A percentile compares a stretch with the other conserved stretches of the same genome.
phyloP scores from a whole-genome alignment of 2,888 invertebrate species.

The Xestia ashworthii region DNA sequence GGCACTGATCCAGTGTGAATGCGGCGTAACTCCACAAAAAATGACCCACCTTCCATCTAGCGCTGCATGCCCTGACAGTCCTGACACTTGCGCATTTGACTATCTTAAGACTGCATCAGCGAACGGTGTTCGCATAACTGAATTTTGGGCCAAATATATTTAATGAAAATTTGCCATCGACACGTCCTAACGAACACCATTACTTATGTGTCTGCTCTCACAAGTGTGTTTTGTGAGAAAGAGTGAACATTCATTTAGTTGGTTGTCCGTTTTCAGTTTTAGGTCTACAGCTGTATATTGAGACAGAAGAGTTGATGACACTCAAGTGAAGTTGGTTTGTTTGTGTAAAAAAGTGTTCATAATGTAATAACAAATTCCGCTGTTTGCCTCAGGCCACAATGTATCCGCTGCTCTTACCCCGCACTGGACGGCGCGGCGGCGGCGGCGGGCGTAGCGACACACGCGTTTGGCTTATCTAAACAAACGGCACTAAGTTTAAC shows the following conservation, averaged over 20 bases:
- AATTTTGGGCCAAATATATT: too few species aligned
- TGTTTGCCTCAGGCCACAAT: conserved; percentile 22
- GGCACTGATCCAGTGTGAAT: too few species aligned
- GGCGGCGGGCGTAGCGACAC: conserved; percentile 66
- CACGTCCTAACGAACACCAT: neutral
- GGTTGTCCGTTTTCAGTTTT: neutral
- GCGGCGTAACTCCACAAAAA: too few species aligned
- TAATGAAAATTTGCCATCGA: too few species aligned
- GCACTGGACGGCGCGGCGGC: conserved; percentile 35
- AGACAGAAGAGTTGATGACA: neutral
- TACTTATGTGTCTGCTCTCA: neutral
- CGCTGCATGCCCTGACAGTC: too few species aligned
- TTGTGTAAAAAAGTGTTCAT: neutral
- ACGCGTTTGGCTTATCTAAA: conserved; percentile 78
- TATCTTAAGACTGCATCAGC: too few species aligned
- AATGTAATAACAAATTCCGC: conserved; percentile 10
- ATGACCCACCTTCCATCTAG: too few species aligned
- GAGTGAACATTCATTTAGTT: neutral
- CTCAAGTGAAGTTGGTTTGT: neutral
- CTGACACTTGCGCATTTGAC: too few species aligned
- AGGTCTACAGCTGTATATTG: neutral
- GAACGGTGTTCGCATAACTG: too few species aligned
- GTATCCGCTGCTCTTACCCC: conserved; percentile 22
- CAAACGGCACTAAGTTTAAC: conserved; percentile 80
- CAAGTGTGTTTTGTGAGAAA: neutral